Base-by-base conservation (phyloP, 2,797 vertebrate genomes). In the Myotis vivesi region DNA sequence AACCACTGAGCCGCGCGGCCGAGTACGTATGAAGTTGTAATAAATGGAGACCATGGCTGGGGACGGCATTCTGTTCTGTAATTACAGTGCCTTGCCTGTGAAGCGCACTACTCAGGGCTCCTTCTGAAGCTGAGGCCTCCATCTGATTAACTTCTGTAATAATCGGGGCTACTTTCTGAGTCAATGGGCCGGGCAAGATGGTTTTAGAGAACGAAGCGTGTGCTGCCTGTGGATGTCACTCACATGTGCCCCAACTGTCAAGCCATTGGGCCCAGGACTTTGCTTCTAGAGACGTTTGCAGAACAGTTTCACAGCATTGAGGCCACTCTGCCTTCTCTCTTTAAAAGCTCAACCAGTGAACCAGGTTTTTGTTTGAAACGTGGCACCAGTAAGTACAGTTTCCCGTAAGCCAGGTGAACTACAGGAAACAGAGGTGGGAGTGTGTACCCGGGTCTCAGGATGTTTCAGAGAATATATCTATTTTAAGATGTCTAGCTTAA, bases 401-500 rank as follows among this genome's bases (percentile, higher is more conserved):
- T 97, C 97, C 96, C n/a, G 94, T 97, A 95, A 97, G 68, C 49
- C 1, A 72, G 91, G 66, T 33, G 11, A 23, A 59, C 11, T 89
- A 94, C 97, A 95, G 97, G 97, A 97, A 97, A 72, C 28, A 25
- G 64, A 75, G 94, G 92, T 81, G 76, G 92, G 85, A 82, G 77
- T 87, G 46, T 71, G 57, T 4, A 68, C 55, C 12, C 55, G 5
- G 55, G 94, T 92, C 96, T 96, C 94, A 49, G 46, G 15, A 68
- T 20, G 69, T 90, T 96, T 96, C 92, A 96, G 41, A 76, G 53
- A 72, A 76, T 20, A n/a, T 15, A 51, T 76, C 0, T 53, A 62
- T 64, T 82, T 82, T 44, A 72, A 71, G 36, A 71, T 10, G 62
- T 64, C 49, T 49, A 69, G 69, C 44, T 91, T n/a, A 72, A 87